Percentiles rank a stretch among this genome's conserved stretches.
phyloP scores from a whole-genome alignment of 2,113 vertebrate genomes.

The Saccopteryx bilineata region DNA sequence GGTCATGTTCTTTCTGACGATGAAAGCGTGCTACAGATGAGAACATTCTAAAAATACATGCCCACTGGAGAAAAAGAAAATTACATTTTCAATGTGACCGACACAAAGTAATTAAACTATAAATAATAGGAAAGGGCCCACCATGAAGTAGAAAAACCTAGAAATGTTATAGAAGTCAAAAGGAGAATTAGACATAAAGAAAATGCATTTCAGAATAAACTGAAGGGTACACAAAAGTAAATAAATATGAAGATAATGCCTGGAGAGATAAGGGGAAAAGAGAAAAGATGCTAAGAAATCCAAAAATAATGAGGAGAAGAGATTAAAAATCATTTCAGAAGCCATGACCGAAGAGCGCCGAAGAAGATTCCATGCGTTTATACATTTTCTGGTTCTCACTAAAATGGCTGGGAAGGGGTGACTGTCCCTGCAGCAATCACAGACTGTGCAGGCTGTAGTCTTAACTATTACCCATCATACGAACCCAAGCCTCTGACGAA shows the following conservation, averaged over 20 bases:
- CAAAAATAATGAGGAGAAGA: background rate
- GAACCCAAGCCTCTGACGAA: background rate
- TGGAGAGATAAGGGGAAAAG: background rate
- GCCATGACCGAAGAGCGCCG: background rate
- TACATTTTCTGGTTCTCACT: background rate
- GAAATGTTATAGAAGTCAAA: background rate
- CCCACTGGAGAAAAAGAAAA: background rate
- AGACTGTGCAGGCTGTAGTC: no score
- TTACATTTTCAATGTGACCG: background rate
- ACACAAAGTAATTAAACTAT: background rate
- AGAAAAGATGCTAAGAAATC: background rate
- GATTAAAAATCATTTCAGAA: background rate
- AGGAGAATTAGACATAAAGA: conserved; percentile 18
- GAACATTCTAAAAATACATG: background rate
- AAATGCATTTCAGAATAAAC: background rate
- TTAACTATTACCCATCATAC: background rate
- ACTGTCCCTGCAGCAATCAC: no score
- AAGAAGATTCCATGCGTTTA: background rate
- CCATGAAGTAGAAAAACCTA: background rate
- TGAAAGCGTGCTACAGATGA: background rate
- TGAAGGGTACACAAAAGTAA: background rate
- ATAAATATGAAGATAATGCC: background rate
- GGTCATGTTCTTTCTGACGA: background rate
- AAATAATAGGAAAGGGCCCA: background rate
- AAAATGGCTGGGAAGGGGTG: background rate